A percentile compares a stretch with the other conserved stretches of the same genome.
phyloP scores from a whole-genome alignment of 2,888 invertebrate genomes.

The Parapristionchus giblindavisi region DNA sequence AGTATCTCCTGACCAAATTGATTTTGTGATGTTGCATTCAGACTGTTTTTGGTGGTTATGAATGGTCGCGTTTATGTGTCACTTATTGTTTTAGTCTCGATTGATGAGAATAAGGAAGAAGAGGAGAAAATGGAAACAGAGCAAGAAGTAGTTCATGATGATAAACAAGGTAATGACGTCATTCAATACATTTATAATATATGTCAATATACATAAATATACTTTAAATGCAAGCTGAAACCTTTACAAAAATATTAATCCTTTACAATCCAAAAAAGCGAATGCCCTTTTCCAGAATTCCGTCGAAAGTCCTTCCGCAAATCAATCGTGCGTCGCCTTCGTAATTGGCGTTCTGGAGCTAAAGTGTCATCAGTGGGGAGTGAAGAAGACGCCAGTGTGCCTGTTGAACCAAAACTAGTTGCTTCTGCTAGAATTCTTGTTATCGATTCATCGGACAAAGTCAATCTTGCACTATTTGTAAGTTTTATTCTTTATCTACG shows the following conservation, averaged over 20 bases:
- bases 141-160: background rate
- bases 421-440: constrained; percentile 20
- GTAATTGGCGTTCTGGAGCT: background rate
- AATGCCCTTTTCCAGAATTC: background rate
- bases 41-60: background rate
- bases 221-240: background rate
- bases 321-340: constrained; percentile 32
- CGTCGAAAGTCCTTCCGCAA: constrained; percentile 15
- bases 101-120: constrained; percentile 30
- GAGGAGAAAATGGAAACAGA: background rate
- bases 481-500: no score
- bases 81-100: constrained; percentile 25
- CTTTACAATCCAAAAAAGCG: background rate
- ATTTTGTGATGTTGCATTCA: background rate
- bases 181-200: no score
- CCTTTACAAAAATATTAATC: background rate
- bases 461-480: constrained; percentile 8
- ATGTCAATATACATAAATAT: no score
- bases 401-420: background rate
- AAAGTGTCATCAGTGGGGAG: background rate
- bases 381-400: background rate
- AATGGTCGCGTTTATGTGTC: background rate
- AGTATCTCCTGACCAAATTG: no score
- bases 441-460: constrained; percentile 27
- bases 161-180: constrained; percentile 13